phyloP scores from a whole-genome alignment of 1,140 invertebrate genomes.

The Argopecten irradians region DNA sequence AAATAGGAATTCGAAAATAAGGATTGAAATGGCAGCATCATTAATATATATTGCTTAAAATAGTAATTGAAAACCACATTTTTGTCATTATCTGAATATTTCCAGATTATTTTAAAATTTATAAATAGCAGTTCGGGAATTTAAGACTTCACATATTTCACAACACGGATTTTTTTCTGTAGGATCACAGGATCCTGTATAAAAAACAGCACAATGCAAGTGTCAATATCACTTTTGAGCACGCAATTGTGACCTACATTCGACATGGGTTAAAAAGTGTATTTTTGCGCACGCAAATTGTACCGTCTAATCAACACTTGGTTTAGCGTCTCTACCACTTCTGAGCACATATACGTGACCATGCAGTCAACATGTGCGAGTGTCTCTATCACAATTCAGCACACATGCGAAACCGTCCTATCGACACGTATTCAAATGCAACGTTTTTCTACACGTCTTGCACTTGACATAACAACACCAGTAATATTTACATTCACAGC shows the following conservation, averaged over 20 bases:
- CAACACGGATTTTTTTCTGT: neutral
- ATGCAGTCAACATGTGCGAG: too few species aligned
- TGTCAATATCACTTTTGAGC: neutral
- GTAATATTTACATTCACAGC: conserved; percentile 79
- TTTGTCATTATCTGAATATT: neutral
- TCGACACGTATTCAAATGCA: conserved; percentile 65
- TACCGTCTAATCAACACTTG: too few species aligned
- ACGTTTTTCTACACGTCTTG: conserved; percentile 73
- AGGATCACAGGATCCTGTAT: neutral
- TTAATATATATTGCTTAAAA: neutral
- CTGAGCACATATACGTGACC: too few species aligned
- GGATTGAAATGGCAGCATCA: neutral
- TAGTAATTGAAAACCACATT: neutral
- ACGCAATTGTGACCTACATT: too few species aligned
- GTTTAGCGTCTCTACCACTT: neutral
- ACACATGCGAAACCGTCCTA: conserved; percentile 40
- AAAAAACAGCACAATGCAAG: neutral
- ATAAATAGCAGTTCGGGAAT: neutral
- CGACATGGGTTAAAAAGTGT: too few species aligned
- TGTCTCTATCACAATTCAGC: neutral
- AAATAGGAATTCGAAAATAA: neutral
- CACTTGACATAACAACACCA: conserved; percentile 79
- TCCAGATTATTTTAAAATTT: neutral
- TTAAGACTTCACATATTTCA: too few species aligned
- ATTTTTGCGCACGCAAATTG: too few species aligned